These are phyloP conservation scores for Atherix ibis DNA, from an alignment of 2,888 invertebrate species.

Conservation along the genomic window DNA sequence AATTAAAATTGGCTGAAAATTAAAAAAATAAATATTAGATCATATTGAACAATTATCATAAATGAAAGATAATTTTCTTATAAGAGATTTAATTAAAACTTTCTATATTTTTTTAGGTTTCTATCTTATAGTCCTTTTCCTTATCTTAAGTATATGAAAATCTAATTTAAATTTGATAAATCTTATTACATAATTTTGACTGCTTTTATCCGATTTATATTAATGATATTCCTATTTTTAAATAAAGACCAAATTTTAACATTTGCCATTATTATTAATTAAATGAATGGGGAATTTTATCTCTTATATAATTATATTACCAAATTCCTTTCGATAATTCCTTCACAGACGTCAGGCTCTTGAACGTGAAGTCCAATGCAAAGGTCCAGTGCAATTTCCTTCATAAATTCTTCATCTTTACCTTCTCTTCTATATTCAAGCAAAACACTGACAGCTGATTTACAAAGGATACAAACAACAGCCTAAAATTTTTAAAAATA, in stretches of 20 bases:
- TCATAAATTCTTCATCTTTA: constrained; percentile 33
- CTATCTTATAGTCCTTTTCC: too few relatives aligned
- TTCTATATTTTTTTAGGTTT: too few relatives aligned
- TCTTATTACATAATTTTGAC: too few relatives aligned
- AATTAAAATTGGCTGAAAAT: constrained; percentile 40
- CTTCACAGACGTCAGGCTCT: constrained; percentile 42
- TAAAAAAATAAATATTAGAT: too few relatives aligned
- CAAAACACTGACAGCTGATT: constrained; percentile 18
- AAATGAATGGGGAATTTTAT: too few relatives aligned
- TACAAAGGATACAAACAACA: constrained; percentile 21
- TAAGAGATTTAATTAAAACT: not conserved
- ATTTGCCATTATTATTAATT: too few relatives aligned
- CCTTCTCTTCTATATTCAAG: constrained; percentile 30
- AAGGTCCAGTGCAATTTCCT: constrained; percentile 30
- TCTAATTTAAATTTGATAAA: too few relatives aligned
- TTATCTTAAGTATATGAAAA: too few relatives aligned
- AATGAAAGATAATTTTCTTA: constrained; percentile 8
- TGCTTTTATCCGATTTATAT: too few relatives aligned
- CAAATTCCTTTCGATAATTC: constrained; percentile 41
- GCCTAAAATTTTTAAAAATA: too few relatives aligned
- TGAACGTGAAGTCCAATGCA: constrained; percentile 43
- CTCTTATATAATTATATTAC: constrained; percentile 30
- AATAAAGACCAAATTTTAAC: too few relatives aligned
- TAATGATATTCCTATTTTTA: too few relatives aligned
- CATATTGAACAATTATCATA: not conserved